Evolutionary conservation across 2,797 vertebrate species (phyloP), one percentile per base, ranked within the genome.

Genomic region (Diplodus sargus): DNA sequence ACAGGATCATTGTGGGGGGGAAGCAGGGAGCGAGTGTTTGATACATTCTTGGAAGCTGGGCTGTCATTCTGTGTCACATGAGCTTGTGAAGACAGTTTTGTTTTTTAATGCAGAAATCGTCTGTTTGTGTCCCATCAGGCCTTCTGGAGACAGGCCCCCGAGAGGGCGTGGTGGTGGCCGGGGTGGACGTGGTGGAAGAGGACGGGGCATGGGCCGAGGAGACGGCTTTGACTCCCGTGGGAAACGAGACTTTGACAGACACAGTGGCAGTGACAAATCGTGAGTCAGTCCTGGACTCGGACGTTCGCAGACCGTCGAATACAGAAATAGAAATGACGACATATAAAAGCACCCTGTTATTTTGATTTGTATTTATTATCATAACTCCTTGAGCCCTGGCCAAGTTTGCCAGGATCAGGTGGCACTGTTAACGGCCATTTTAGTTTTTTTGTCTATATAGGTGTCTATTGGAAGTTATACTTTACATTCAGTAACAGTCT

Each of bases 141-240:
- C 97, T 48, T 90, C 96, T 75, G 94, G 96, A 79, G 98, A 99
- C 66, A 93, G 97, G 86, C 97, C 98, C 53, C 93, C 96, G 2
- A 96, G 98, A 85, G 98, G 97, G 18, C 98, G 98, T 68, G 97
- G 96, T 79, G 97, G 96, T 47, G 95, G 96, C 63, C 96, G 98
- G 63, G 94, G 97, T 70, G 97, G 96, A 30, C 94, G 97, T 5
- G 97, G 97, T 16, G 97, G 97, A 30, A 96, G 98, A 11, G 97
- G 98, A 4, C 96, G 98, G 52, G 98, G 98, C 45, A 96, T 98
- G 95, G 97, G 97, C 90, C 94, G 97, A 86, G 96, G 96, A 18
- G 98, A 99, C 0, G 97, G 97, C 51, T 99, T 99, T 70, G 98
- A 99, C 94, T 97, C 97, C 7, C 96, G 97, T 28, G 98, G 98